phyloP scores from a whole-genome alignment of 2,888 invertebrate species.

The Nomada flava region DNA sequence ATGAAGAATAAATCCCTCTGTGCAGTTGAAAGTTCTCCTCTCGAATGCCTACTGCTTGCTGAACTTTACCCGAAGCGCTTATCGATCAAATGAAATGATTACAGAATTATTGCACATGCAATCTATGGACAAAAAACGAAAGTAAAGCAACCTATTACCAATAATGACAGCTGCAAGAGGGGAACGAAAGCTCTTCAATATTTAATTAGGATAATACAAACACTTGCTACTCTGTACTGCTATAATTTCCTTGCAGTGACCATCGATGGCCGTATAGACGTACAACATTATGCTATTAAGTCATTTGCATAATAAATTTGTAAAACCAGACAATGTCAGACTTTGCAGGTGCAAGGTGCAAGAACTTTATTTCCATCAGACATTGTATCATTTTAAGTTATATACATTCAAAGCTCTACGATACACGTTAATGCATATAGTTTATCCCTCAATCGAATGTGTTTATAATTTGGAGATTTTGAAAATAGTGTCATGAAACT shows the following conservation, averaged over 20 bases:
- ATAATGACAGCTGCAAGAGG: not conserved
- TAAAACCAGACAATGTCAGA: not conserved
- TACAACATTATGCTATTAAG: not conserved
- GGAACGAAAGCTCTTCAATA: not conserved
- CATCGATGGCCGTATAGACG: not conserved
- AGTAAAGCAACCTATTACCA: not conserved
- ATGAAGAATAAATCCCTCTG: not conserved
- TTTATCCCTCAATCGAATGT: too few species aligned
- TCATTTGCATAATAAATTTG: not conserved
- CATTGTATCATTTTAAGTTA: too few species aligned
- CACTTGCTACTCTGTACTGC: not conserved
- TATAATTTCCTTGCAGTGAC: not conserved
- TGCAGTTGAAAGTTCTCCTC: not conserved
- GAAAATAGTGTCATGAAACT: too few species aligned
- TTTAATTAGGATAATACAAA: not conserved
- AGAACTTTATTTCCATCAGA: too few species aligned
- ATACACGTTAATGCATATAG: too few species aligned
- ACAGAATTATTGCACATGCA: constrained; percentile 8
- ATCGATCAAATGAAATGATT: constrained; percentile 24
- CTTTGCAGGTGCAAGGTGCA: too few species aligned
- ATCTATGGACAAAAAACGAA: not conserved
- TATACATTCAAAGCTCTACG: too few species aligned
- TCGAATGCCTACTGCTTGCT: not conserved
- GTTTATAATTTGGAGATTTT: too few species aligned
- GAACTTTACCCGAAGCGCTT: constrained; percentile 1